phyloP scores from a whole-genome alignment of 2,888 invertebrate species.

The Idaea dimidiata region DNA sequence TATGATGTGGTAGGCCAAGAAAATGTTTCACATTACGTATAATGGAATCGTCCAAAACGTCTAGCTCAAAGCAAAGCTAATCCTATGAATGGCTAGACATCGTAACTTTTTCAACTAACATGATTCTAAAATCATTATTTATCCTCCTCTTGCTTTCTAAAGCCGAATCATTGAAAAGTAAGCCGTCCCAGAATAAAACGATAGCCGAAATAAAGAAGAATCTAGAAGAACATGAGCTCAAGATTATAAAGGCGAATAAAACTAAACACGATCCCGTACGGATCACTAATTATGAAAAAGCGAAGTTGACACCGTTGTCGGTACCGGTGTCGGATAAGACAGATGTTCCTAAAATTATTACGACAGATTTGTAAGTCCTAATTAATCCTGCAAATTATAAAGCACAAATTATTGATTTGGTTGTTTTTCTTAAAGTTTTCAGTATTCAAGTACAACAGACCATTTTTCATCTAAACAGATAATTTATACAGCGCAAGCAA shows the following conservation, averaged over 20 bases:
- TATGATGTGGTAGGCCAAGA: not conserved
- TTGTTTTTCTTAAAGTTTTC: too few relatives aligned
- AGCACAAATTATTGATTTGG: too few relatives aligned
- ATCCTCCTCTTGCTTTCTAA: conserved; percentile 5
- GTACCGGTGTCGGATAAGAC: conserved; percentile 27
- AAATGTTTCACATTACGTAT: not conserved
- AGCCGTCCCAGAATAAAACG: conserved; percentile 33
- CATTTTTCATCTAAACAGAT: too few relatives aligned
- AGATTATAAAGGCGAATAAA: conserved; percentile 42
- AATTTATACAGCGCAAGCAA: too few relatives aligned
- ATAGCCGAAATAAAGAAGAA: conserved; percentile 55
- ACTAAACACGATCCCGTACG: conserved; percentile 53
- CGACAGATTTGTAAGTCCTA: conserved; percentile 51
- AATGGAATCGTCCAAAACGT: not conserved
- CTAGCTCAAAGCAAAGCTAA: not conserved
- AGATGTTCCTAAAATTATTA: conserved; percentile 46
- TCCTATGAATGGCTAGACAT: not conserved
- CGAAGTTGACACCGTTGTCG: conserved; percentile 42
- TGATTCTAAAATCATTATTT: not conserved
- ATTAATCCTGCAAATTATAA: not conserved
- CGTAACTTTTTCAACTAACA: not conserved
- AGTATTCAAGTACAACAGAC: too few relatives aligned
- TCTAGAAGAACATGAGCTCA: conserved; percentile 52
- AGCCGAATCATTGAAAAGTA: conserved; percentile 31
- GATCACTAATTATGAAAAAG: conserved; percentile 52